phyloP scores from a whole-genome alignment of 2,797 vertebrate genomes.

The Dallia pectoralis region DNA sequence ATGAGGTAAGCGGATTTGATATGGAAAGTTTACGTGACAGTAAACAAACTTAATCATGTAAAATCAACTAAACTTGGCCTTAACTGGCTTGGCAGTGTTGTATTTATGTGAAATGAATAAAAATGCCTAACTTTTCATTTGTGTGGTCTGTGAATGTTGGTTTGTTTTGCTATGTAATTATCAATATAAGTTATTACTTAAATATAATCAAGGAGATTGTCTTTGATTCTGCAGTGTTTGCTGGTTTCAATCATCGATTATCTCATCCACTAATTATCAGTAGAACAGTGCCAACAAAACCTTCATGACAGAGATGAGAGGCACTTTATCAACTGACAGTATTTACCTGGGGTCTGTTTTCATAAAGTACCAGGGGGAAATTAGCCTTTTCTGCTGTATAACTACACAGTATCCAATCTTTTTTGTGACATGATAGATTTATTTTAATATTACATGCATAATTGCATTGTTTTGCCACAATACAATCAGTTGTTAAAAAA shows the following conservation, averaged over 20 bases:
- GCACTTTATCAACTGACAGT: neutral
- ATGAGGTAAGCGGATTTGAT: constrained; percentile 27
- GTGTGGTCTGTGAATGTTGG: constrained; percentile 3
- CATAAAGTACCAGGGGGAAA: neutral
- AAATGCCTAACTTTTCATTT: constrained; percentile 41
- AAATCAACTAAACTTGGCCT: constrained; percentile 34
- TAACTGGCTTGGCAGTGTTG: constrained; percentile 40
- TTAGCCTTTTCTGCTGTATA: neutral
- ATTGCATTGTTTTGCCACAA: neutral
- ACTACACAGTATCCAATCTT: neutral
- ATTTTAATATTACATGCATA: neutral
- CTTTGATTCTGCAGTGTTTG: neutral
- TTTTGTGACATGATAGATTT: constrained; percentile 2
- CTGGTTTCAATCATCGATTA: constrained; percentile 3
- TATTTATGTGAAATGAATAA: constrained; percentile 59
- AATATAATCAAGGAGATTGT: neutral
- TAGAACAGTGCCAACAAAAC: neutral
- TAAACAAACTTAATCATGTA: constrained; percentile 24
- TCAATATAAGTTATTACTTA: neutral
- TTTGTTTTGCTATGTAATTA: neutral
- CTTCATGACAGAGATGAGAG: neutral
- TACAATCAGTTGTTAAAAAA: neutral
- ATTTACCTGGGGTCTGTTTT: neutral
- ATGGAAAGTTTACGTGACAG: constrained; percentile 45
- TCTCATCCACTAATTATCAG: neutral